These are phyloP conservation scores for Pachycephus smyrnensis DNA, from an alignment of 2,888 invertebrate species.

Conservation along the genomic window DNA sequence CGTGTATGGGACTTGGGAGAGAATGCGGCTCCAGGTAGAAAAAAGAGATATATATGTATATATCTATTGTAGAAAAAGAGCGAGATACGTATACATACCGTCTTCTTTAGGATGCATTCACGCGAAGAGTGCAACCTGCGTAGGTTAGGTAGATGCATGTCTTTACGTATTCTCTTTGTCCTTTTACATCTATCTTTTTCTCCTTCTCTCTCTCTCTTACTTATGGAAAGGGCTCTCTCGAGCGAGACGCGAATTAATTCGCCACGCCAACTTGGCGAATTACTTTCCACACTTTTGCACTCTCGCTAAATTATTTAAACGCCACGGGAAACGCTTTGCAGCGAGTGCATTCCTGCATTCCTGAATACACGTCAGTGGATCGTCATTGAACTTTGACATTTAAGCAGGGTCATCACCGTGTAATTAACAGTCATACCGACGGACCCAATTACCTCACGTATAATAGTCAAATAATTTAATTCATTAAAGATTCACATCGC, in stretches of 20 bases:
- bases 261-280: not conserved
- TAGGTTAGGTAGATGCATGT: not conserved
- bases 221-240: not conserved
- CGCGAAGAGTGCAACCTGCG: not conserved
- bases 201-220: constrained; percentile 7
- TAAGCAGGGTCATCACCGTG: not conserved
- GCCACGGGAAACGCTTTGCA: too few relatives aligned
- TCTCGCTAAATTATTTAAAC: not conserved
- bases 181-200: constrained; percentile 10
- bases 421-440: too few relatives aligned
- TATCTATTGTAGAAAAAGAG: too few relatives aligned
- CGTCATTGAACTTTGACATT: not conserved
- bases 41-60: not conserved
- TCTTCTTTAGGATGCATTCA: not conserved
- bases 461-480: too few relatives aligned
- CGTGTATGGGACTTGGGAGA: not conserved
- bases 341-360: not conserved
- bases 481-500: too few relatives aligned
- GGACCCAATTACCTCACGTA: not conserved
- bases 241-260: not conserved
- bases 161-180: not conserved
- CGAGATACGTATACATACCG: not conserved
- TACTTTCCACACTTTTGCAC: not conserved
- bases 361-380: not conserved
- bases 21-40: not conserved